Evolutionary conservation across 2,888 invertebrate species (phyloP), one percentile per base, ranked within the genome.

Genomic region (Andrena haemorrhoa): DNA sequence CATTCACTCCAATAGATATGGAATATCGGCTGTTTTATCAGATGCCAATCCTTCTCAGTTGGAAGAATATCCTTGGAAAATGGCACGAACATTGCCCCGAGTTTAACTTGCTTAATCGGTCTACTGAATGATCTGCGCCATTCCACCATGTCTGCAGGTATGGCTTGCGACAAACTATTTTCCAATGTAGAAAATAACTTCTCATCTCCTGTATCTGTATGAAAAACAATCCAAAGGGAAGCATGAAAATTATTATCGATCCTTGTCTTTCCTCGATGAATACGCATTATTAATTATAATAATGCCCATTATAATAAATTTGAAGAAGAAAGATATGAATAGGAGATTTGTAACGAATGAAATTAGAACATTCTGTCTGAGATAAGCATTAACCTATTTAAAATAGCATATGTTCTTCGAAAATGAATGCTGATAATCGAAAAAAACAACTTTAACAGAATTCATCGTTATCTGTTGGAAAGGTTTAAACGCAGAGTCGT

Each of bases 1-100:
- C 98, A 98, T 93, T 99, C 98, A 29, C 98, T 98, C 97, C 98
- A 98, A 94, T 97, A 99, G 79, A 98, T 97, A 94, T 99, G 98
- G 92, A 99, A 96, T 93, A 99, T 97, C 12, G 98, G 98, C 90
- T 97, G 97, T 88, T 98, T 97, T 80, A 98, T 95, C 64, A 99
- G 95, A 92, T 97, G 97, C 94, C 97, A 96, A 92, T 96, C 96
- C 75, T 95, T 96, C 66, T 96, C 96, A 82, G 96, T 96, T 63
- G 97, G 97, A 73, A 98, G 93, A 82, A 96, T 95, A 73, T 96
- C 96, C 81, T 96, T 96, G 92, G 96, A 96, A 92, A 97, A 98
- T 68, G 97, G 97, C 65, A 97, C 95, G 93, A 98, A 98, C 77
- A 96, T 96, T 8, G 97, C 97, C 89, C 97, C 97, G 75, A 98